Evolutionary conservation across 1,140 invertebrate species (phyloP), one percentile per base, ranked within the genome.

Genomic region (Phocides pigmalion): DNA sequence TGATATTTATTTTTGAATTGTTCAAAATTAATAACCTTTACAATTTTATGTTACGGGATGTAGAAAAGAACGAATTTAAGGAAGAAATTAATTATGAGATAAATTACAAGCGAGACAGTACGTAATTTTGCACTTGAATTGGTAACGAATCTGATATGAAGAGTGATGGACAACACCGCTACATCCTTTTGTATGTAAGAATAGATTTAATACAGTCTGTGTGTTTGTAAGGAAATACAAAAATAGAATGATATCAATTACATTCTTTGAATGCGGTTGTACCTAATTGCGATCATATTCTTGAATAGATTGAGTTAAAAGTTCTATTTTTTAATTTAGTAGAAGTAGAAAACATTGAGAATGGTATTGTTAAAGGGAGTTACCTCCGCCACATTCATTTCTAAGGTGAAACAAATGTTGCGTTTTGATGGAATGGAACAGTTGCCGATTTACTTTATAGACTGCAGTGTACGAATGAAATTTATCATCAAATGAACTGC

Each of bases 61-160:
- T 41, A 6, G 3, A 2, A 41, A 4, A 0, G 14, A 3, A 41
- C 15, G 5, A 12, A 41, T 5, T 15, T 15, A 41, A 2, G n/a
- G 2, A 41, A 16, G 14, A 3, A 16, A 15, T 20, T n/a, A n/a
- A 46, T 28, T 28, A 28, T 3, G 9, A 2, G 25, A 28, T 28
- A 15, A n/a, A 14, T 49, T 49, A 8, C 46, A 49, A 46, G 3
- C 20, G 46, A 49, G 46, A 4, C 3, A 47, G 16, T 9, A 12
- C 9, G 19, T 51, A 46, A 66, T 66, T 61, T 63, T 59, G 46
- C 61, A 68, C 53, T 68, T 68, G 61, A 20, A 37, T 54, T 50
- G 16, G 47, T 22, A 50, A 50, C 9, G 20, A 62, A 37, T 19
- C 20, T 6, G 9, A 53, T 15, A 64, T 54, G 49, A 64, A 44